A percentile compares a stretch with the other conserved stretches of the same genome.
Evolutionary conservation across 2,797 vertebrate genomes (phyloP).

Genomic region (Danio albolineatus): DNA sequence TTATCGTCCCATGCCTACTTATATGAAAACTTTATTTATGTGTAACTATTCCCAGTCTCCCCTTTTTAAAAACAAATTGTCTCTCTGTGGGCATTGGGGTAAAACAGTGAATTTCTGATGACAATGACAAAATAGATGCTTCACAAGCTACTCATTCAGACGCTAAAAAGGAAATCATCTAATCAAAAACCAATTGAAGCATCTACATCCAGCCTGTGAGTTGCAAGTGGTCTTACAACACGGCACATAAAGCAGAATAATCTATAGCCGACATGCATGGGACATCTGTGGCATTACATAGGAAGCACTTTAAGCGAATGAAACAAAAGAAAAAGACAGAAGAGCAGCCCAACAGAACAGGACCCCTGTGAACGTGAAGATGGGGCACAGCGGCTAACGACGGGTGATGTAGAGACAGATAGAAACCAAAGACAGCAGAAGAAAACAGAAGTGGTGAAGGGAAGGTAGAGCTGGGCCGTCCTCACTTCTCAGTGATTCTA

Average conservation of each 20-base stretch:
- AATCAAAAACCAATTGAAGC: conserved; percentile 9
- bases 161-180: not conserved
- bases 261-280: conserved; percentile 39
- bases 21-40: not conserved
- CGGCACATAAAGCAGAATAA: not conserved
- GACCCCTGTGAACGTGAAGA: conserved; percentile 30
- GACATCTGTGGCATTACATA: conserved; percentile 42
- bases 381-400: conserved; percentile 42
- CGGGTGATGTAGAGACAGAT: conserved; percentile 51
- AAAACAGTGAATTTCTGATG: not conserved
- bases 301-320: conserved; percentile 37
- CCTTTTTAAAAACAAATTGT: not conserved
- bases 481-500: conserved; percentile 73
- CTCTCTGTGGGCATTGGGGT: not conserved
- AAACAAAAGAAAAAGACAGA: conserved; percentile 33
- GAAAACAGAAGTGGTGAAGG: conserved; percentile 37
- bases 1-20: no score
- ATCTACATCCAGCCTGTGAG: conserved; percentile 3
- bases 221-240: not conserved
- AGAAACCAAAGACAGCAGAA: conserved; percentile 25
- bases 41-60: not conserved
- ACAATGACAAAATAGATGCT: not conserved
- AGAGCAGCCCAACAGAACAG: conserved; percentile 54
- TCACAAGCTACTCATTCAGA: not conserved
- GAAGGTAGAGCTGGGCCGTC: conserved; percentile 63